Evolutionary conservation across 2,888 invertebrate genomes (phyloP).

Genomic region (Mythimna lalbum): DNA sequence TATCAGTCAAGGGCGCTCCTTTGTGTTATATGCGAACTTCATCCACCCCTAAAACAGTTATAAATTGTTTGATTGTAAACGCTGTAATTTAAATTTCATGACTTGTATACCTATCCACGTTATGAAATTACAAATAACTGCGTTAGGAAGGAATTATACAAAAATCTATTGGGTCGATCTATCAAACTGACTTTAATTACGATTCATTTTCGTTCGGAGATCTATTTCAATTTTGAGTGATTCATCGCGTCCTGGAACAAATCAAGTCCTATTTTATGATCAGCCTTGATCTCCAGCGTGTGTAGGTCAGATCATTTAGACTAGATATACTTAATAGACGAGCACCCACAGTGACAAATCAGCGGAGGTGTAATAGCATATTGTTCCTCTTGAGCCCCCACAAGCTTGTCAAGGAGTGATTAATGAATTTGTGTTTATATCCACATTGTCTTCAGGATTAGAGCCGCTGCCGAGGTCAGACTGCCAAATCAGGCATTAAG

Average conservation of each 20-base stretch:
- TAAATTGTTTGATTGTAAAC: slow-evolving; percentile 9
- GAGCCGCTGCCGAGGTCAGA: slow-evolving; percentile 68
- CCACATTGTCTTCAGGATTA: slow-evolving; percentile 70
- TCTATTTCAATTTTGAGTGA: slow-evolving; percentile 23
- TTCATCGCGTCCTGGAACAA: slow-evolving; percentile 43
- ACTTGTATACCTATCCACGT: too few relatives aligned
- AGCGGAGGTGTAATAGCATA: slow-evolving; percentile 82
- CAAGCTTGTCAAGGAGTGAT: slow-evolving; percentile 69
- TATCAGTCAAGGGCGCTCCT: slow-evolving; percentile 50
- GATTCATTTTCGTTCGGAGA: slow-evolving; percentile 24
- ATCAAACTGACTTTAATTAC: not conserved
- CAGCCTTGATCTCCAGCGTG: slow-evolving; percentile 71
- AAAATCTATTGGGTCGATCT: not conserved
- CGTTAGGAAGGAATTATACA: not conserved
- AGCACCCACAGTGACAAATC: slow-evolving; percentile 77
- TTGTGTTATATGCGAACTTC: slow-evolving; percentile 33
- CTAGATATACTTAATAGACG: slow-evolving; percentile 69
- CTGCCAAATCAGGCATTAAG: slow-evolving; percentile 68
- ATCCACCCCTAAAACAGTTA: slow-evolving; percentile 7
- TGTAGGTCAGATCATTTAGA: slow-evolving; percentile 81
- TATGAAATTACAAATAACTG: too few relatives aligned
- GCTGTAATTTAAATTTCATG: not conserved
- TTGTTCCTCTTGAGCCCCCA: slow-evolving; percentile 76
- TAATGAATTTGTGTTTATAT: slow-evolving; percentile 67
- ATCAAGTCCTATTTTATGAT: slow-evolving; percentile 30